Percentiles rank a stretch among this genome's conserved stretches.
phyloP scores from a whole-genome alignment of 23 tunicate species.

The Halocynthia aurantium region DNA sequence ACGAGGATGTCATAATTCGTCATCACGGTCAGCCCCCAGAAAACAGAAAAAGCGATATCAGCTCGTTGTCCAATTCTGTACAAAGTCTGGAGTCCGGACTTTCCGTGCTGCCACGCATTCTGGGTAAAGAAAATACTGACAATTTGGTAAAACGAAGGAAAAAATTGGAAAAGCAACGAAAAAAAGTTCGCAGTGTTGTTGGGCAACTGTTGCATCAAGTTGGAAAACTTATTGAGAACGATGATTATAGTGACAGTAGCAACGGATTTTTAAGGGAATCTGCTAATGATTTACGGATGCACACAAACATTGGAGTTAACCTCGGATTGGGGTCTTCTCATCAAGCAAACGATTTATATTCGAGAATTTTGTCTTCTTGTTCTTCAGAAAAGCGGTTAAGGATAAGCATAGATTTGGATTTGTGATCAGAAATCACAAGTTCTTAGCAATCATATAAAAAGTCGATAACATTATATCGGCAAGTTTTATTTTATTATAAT shows the following conservation, averaged over 20 bases:
- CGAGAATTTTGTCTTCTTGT: neutral
- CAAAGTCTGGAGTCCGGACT: too few species aligned
- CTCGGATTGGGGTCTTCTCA: neutral
- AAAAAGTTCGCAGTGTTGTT: neutral
- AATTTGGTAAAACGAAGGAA: neutral
- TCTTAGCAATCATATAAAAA: too few species aligned
- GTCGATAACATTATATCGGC: too few species aligned
- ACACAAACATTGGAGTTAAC: constrained; percentile 1
- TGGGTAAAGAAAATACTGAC: too few species aligned
- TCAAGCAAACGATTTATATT: neutral
- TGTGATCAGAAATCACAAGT: too few species aligned
- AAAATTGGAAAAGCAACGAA: constrained; percentile 6
- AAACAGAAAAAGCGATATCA: too few species aligned
- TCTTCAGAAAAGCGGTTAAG: neutral
- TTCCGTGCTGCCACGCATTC: too few species aligned
- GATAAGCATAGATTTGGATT: neutral
- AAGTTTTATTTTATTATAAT: too few species aligned
- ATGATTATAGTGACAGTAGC: neutral
- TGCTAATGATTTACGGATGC: neutral
- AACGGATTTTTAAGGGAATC: neutral
- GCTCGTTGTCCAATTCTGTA: too few species aligned
- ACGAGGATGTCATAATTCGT: too few species aligned
- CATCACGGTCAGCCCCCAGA: too few species aligned
- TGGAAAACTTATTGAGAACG: neutral
- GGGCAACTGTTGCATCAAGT: constrained; percentile 3